These are phyloP conservation scores for Andrena trimmerana DNA, from an alignment of 2,888 invertebrate species.

Conservation along the genomic window DNA sequence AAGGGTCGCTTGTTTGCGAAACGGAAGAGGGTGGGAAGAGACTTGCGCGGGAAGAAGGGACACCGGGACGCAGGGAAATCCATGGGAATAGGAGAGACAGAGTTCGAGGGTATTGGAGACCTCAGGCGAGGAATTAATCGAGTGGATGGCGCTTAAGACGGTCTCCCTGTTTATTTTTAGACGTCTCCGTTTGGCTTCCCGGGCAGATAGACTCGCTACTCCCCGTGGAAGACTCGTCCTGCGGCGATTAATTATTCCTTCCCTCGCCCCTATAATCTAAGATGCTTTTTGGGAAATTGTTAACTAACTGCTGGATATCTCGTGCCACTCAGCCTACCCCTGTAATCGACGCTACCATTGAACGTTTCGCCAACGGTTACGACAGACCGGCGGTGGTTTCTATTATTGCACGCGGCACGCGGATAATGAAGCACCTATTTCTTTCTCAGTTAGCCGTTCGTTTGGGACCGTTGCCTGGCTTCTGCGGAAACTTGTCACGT, in stretches of 20 bases:
- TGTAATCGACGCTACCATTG: background rate
- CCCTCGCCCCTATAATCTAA: background rate
- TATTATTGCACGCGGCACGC: background rate
- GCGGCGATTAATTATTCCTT: slow-evolving; percentile 47
- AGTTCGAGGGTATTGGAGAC: background rate
- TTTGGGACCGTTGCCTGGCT: background rate
- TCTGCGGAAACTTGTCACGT: slow-evolving; percentile 5
- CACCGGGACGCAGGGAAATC: slow-evolving; percentile 24
- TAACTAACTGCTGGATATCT: slow-evolving; percentile 43
- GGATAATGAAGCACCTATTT: background rate
- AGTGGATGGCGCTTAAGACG: slow-evolving; percentile 40
- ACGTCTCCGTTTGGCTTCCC: background rate
- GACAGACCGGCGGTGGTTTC: background rate
- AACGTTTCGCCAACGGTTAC: background rate
- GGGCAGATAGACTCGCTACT: slow-evolving; percentile 4
- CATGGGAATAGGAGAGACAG: slow-evolving; percentile 18
- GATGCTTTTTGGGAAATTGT: slow-evolving; percentile 41
- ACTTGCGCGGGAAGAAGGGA: background rate
- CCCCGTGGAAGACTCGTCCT: slow-evolving; percentile 2
- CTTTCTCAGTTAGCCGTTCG: background rate
- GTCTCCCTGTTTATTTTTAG: slow-evolving; percentile 31
- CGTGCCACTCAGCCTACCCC: background rate
- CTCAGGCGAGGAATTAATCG: slow-evolving; percentile 47
- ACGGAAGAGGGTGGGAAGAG: slow-evolving; percentile 37
- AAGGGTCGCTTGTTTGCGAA: slow-evolving; percentile 67